Percentiles rank a stretch among this genome's conserved stretches.
Conservation (phyloP, 2,797 vertebrate species). For the Tangara arthus region DNA sequence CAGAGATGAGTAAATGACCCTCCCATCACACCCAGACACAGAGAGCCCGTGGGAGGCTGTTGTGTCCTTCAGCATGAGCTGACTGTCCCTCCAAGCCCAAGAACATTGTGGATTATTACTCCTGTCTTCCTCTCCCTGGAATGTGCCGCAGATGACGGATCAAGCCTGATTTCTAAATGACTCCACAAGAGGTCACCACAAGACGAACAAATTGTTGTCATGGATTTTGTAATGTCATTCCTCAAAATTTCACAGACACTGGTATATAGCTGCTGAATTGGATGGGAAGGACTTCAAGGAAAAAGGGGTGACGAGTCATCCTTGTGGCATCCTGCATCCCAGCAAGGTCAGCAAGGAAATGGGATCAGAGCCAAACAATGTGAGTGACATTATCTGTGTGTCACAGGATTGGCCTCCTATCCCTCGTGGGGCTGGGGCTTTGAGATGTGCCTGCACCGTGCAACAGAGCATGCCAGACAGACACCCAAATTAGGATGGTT, state of each 20-base stretch:
- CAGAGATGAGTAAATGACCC: not conserved
- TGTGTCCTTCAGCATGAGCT: not conserved
- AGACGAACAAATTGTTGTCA: constrained; percentile 21
- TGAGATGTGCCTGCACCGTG: fast-evolving
- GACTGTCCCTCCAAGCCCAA: not conserved
- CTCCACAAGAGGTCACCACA: constrained; percentile 61
- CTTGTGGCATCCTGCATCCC: not conserved
- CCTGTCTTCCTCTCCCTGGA: not conserved
- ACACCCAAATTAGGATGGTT: not conserved
- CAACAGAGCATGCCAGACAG: not conserved
- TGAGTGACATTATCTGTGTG: not conserved
- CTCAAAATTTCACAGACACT: not conserved
- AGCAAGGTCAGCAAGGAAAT: not conserved
- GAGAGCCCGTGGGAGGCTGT: fast-evolving
- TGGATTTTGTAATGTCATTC: not conserved
- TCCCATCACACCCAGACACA: not conserved
- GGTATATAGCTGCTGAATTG: not conserved
- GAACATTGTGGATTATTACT: not conserved
- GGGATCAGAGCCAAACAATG: not conserved
- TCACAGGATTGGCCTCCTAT: not conserved
- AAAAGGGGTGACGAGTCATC: not conserved
- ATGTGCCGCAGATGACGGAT: fast-evolving
- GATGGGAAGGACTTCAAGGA: not conserved
- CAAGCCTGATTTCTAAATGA: constrained; percentile 35
- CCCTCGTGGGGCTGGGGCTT: not conserved